A percentile compares a stretch with the other conserved stretches of the same genome.
These are phyloP conservation scores for Nothoprocta perdicaria DNA, from an alignment of 2,113 vertebrate genomes.

Conservation along the genomic window DNA sequence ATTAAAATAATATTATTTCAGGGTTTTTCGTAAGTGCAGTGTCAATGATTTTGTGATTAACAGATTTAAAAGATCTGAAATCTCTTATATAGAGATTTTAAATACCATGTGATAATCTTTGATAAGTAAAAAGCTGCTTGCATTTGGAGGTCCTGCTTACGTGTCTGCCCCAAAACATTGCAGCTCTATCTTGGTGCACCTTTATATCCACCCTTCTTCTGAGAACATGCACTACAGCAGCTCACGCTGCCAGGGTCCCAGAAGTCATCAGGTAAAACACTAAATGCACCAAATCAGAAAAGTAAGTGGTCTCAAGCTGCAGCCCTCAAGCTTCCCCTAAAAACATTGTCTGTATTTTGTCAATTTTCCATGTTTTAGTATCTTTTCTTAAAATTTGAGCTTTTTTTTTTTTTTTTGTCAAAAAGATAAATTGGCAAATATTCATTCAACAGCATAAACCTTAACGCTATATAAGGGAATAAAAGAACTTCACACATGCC, in stretches of 20 bases:
- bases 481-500: background rate
- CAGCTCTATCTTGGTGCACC: background rate
- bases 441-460: background rate
- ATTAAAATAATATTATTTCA: background rate
- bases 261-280: background rate
- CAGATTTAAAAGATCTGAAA: background rate
- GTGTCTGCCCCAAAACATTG: background rate
- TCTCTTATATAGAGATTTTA: background rate
- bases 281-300: background rate
- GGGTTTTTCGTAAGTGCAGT: background rate
- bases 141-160: background rate
- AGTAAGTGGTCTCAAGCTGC: background rate
- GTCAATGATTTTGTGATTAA: background rate
- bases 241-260: background rate
- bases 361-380: background rate
- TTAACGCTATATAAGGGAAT: background rate
- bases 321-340: background rate
- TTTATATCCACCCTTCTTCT: background rate
- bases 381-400: background rate
- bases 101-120: background rate
- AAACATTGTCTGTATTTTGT: background rate
- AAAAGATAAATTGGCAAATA: background rate
- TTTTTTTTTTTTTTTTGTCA: background rate
- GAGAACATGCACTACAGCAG: background rate
- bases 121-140: background rate